Evolutionary conservation across 1,140 invertebrate genomes (phyloP).

Genomic region (Ectropis grisescens): DNA sequence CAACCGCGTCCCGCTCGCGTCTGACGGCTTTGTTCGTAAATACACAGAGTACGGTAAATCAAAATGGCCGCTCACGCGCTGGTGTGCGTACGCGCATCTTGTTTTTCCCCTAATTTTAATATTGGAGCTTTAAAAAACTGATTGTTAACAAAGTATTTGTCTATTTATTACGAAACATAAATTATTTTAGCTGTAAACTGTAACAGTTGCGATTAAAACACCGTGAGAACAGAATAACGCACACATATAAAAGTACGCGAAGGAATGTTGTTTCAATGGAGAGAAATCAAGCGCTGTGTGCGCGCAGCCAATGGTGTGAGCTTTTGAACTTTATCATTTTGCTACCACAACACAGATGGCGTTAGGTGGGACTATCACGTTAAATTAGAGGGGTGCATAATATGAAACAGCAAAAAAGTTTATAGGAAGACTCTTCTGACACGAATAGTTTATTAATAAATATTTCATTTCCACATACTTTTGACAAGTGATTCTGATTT

Average conservation of each 20-base stretch:
- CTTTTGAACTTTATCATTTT: constrained; percentile 44
- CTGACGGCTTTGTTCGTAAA: constrained; percentile 67
- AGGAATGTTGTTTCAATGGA: constrained; percentile 68
- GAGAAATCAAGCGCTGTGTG: constrained; percentile 57
- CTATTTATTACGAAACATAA: constrained; percentile 15
- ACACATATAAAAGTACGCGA: constrained; percentile 57
- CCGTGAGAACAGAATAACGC: constrained; percentile 53
- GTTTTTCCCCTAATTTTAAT: constrained; percentile 18
- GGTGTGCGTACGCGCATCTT: constrained; percentile 55
- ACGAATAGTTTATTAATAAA: too few relatives aligned
- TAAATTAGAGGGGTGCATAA: constrained; percentile 21
- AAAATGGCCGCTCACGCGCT: constrained; percentile 50
- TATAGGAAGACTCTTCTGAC: too few relatives aligned
- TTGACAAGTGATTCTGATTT: too few relatives aligned
- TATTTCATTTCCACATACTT: too few relatives aligned
- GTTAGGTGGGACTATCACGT: constrained; percentile 14
- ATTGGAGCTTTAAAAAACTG: constrained; percentile 12
- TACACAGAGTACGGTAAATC: constrained; percentile 64
- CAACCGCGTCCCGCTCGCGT: constrained; percentile 66
- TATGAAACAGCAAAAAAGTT: too few relatives aligned
- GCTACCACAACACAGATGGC: constrained; percentile 39
- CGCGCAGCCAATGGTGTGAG: constrained; percentile 34
- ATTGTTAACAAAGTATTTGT: background rate
- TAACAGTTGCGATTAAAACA: constrained; percentile 11
- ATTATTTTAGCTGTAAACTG: constrained; percentile 40